Percentiles rank a stretch among this genome's conserved stretches.
phyloP scores from a whole-genome alignment of 2,797 vertebrate species.

The Paguma larvata region DNA sequence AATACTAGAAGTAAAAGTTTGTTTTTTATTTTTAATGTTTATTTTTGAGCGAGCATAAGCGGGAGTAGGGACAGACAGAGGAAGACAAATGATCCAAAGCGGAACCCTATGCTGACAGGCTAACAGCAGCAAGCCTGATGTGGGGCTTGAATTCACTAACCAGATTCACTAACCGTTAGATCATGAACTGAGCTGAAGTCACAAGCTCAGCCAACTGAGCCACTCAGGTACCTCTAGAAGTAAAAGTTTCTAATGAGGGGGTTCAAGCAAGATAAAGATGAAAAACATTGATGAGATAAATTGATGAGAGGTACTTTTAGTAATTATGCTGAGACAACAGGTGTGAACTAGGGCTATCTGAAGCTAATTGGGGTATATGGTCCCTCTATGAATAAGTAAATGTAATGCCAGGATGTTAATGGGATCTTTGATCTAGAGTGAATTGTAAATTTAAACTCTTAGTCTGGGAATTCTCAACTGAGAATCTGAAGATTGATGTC shows the following conservation, averaged over 20 bases:
- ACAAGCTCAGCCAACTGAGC: not conserved
- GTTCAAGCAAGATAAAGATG: not conserved
- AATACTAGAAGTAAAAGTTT: too few relatives aligned
- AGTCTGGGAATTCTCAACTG: not conserved
- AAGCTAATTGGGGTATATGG: not conserved
- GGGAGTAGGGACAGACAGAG: not conserved
- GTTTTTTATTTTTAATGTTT: not conserved
- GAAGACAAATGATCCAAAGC: too few relatives aligned
- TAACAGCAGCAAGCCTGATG: not conserved
- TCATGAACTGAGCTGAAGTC: not conserved
- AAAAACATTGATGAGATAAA: not conserved
- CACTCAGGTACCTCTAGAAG: not conserved
- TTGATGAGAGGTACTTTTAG: not conserved
- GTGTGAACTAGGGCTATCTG: not conserved
- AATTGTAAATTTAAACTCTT: not conserved
- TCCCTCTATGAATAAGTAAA: constrained; percentile 10
- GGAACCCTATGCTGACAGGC: too few relatives aligned
- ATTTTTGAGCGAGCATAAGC: not conserved
- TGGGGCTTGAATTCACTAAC: too few relatives aligned
- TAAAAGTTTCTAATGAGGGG: not conserved
- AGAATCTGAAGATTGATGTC: constrained; percentile 37
- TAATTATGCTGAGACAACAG: not conserved
- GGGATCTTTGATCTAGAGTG: constrained; percentile 23
- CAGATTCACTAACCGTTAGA: too few relatives aligned
- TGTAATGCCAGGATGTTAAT: constrained; percentile 1